A percentile compares a stretch with the other conserved stretches of the same genome.
Conservation (phyloP, 2,797 vertebrate species). For the Mus caroli region DNA sequence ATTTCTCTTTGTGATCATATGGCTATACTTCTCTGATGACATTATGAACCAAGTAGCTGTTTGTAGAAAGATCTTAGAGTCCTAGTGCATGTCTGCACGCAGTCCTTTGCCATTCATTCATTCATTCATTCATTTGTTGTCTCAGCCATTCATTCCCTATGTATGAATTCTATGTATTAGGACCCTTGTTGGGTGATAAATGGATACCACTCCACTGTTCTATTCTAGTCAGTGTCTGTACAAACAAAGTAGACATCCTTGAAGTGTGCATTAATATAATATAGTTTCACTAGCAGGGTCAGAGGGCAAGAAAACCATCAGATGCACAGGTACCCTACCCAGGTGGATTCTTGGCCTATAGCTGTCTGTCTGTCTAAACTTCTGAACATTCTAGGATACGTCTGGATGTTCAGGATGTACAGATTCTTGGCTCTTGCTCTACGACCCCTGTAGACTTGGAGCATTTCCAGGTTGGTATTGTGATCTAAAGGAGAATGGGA, state of each 20-base stretch:
- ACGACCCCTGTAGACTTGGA: constrained; percentile 22
- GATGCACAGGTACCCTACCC: not conserved
- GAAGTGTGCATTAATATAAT: not conserved
- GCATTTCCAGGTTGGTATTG: not conserved
- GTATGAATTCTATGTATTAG: not conserved
- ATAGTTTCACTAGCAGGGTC: not conserved
- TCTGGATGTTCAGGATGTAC: constrained; percentile 56
- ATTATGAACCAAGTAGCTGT: not conserved
- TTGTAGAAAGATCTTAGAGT: not conserved
- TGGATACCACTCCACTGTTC: not conserved
- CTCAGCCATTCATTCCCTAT: not conserved
- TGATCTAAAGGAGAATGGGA: not conserved
- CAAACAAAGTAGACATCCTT: not conserved
- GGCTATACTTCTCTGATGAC: not conserved
- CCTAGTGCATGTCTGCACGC: not conserved
- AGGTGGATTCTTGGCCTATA: not conserved
- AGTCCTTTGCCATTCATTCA: not conserved
- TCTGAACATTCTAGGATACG: constrained; percentile 4
- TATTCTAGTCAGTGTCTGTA: not conserved
- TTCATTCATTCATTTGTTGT: not conserved
- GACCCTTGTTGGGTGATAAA: not conserved
- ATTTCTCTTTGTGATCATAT: not conserved
- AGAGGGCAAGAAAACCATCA: constrained; percentile 38
- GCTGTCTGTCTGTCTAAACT: constrained; percentile 4
- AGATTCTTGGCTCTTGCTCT: not conserved